A percentile compares a stretch with the other conserved stretches of the same genome.
Conservation (phyloP, 2,113 vertebrate genomes). For the Capricornis sumatraensis region DNA sequence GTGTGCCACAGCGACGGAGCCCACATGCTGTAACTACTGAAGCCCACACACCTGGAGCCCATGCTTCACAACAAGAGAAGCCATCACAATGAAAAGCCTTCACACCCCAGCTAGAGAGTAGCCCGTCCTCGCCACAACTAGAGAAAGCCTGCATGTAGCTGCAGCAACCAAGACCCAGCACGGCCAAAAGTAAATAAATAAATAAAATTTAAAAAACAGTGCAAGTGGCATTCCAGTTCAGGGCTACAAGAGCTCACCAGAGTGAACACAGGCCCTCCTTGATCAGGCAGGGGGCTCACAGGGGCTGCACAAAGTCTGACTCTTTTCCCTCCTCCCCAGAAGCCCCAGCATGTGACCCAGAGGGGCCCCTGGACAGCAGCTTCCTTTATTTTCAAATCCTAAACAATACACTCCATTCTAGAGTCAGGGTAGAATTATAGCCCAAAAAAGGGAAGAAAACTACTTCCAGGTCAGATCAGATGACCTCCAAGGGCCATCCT, state of each 20-base stretch:
- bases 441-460: neutral
- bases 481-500: neutral
- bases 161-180: neutral
- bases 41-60: neutral
- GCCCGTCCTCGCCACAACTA: neutral
- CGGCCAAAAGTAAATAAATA: neutral
- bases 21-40: neutral
- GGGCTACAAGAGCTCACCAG: neutral
- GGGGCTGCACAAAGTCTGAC: neutral
- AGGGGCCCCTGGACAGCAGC: neutral
- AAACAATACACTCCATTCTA: neutral
- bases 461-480: neutral
- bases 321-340: neutral
- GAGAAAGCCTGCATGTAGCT: neutral
- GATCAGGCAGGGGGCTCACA: neutral
- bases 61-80: neutral
- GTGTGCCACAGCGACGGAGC: accelerated
- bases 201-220: neutral
- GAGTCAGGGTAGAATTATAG: neutral
- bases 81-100: neutral
- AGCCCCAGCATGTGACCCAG: neutral
- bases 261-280: neutral
- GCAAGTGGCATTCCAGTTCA: neutral
- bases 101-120: neutral
- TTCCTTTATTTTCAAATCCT: neutral